Conservation (phyloP, 2,888 invertebrate genomes). For the Hydrotaea diabolus region DNA sequence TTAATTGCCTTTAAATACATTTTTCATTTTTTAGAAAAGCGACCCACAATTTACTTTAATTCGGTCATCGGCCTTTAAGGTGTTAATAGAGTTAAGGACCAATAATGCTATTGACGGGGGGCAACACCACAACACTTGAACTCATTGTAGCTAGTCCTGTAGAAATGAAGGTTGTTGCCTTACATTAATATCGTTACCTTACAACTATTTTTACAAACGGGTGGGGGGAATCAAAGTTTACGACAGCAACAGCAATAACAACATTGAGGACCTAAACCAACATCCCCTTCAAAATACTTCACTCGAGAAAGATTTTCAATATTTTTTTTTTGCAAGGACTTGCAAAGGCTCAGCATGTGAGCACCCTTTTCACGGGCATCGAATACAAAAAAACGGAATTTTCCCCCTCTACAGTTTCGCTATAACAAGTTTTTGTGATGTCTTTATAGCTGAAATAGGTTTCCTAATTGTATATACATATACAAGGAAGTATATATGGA, state of each 20-base stretch:
- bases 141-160: too few species aligned
- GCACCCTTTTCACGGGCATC: neutral
- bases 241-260: neutral
- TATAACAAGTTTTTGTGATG: too few species aligned
- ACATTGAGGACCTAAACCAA: neutral
- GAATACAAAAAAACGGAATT: neutral
- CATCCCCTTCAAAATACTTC: neutral
- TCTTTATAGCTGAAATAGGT: too few species aligned
- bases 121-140: conserved; percentile 29
- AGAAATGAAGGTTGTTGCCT: neutral
- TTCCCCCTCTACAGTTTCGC: neutral
- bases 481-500: too few species aligned
- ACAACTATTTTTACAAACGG: conserved; percentile 34
- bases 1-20: too few species aligned
- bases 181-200: conserved; percentile 1
- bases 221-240: neutral
- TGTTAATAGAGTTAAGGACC: conserved; percentile 41
- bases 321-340: neutral
- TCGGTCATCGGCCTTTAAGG: neutral
- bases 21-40: too few species aligned
- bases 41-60: too few species aligned
- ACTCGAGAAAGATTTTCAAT: neutral
- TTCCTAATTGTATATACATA: too few species aligned
- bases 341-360: neutral
- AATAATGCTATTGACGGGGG: conserved; percentile 50